Evolutionary conservation across 2,888 invertebrate species (phyloP), one percentile per base, ranked within the genome.

Genomic region (Embidobia sp.): DNA sequence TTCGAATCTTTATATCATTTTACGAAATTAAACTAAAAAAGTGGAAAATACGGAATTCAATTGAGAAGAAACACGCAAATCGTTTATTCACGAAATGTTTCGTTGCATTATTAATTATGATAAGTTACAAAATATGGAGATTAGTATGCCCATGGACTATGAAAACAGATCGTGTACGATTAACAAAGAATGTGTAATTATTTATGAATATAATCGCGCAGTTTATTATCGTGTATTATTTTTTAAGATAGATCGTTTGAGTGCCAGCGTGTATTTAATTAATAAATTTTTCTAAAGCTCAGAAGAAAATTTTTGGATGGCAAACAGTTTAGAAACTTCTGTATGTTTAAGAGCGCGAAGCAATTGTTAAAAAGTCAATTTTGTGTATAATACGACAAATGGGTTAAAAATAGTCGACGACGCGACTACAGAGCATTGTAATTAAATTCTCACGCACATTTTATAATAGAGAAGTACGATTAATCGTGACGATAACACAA

Each of bases 121-220:
- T 59, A 27, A 70, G 15, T 19, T 19, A 51, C 10, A 6, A 70
- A 59, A 46, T 61, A 46, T 61, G 61, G 26, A 33, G 27, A 51
- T 53, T 44, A 15, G 29, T 46, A 22, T 55, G 61, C 46, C 31
- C 55, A 63, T 40, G 48, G 35, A 55, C 72, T 51, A 63, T 55
- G 72, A 63, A 63, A 63, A 63, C 19, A 55, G 53, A 63, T 63
- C 40, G 22, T 72, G 53, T 55, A 31, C 55, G 40, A 61, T 63
- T 29, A 63, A 11, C 10, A 27, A 72, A 29, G 29, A 35, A 55
- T 48, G 40, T 22, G 37, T 49, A 49, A 49, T 48, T 67, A 48
- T 55, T 55, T 67, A 44, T 67, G 37, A 48, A 67, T 55, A 55
- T 48, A 37, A 55, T 55, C 42, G 46, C 11, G 13, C 26, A 18